Conservation (phyloP, 2,113 vertebrate genomes). For the Gambusia holbrooki region DNA sequence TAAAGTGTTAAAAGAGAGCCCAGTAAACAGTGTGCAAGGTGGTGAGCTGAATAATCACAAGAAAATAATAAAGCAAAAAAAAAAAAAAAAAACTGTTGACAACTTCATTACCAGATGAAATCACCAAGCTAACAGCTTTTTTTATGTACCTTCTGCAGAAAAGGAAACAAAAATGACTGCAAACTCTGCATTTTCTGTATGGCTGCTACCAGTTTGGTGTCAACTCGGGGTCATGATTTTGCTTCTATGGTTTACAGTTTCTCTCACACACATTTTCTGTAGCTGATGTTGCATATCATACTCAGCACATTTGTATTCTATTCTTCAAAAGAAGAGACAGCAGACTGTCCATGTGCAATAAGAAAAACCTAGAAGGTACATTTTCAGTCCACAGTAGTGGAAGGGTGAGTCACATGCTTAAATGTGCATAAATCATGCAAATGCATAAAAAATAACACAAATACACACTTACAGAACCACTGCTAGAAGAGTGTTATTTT, state of each 20-base stretch:
- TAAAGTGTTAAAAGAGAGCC: constrained; percentile 62
- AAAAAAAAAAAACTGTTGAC: constrained; percentile 48
- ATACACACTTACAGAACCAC: too few relatives aligned
- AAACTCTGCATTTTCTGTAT: constrained; percentile 54
- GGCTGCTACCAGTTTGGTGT: constrained; percentile 43
- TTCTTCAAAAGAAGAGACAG: constrained; percentile 1
- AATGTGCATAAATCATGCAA: too few relatives aligned
- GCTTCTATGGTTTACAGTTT: constrained; percentile 41
- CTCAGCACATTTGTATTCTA: constrained; percentile 27
- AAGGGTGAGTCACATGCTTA: too few relatives aligned
- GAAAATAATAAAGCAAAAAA: constrained; percentile 62
- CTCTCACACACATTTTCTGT: constrained; percentile 21
- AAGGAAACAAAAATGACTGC: constrained; percentile 68
- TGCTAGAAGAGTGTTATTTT: too few relatives aligned
- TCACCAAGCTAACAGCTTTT: constrained; percentile 70
- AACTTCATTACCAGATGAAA: constrained; percentile 77
- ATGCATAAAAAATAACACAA: too few relatives aligned
- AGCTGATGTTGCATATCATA: constrained; percentile 34
- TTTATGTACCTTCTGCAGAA: constrained; percentile 58
- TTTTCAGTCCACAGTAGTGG: too few relatives aligned
- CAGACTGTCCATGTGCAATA: neutral
- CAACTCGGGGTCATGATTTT: constrained; percentile 62
- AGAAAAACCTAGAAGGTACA: too few relatives aligned
- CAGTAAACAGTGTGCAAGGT: constrained; percentile 41
- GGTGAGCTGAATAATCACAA: constrained; percentile 78